Base-by-base conservation (phyloP, 2,888 invertebrate species). In the Tenthredo livida region DNA sequence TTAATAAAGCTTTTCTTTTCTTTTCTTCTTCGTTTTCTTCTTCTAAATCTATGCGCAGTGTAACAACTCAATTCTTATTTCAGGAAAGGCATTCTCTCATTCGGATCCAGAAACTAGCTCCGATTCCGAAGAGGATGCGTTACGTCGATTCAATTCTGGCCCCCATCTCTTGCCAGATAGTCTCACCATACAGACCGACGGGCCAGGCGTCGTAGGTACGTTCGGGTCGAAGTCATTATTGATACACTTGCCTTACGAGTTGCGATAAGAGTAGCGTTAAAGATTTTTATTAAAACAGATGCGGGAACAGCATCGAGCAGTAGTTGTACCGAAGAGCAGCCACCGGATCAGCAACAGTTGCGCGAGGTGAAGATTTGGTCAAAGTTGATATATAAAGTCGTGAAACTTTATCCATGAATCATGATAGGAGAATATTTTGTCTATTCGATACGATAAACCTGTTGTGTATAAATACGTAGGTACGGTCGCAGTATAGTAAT, bases 111-210 rank as follows among this genome's bases (percentile, higher is more conserved):
- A 96, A 87, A 95, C 96, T 5, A 97, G 97, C 88, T 97, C 97
- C 54, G 97, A 97, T 92, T 96, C 97, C 78, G 97, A 97, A 91
- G 96, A 95, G 90, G 96, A 96, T 91, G 95, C 96, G 67, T 94
- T 96, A 87, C 94, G 96, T 86, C 94, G 95, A 80, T 94, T 96
- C 86, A 91, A 91, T 84, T 90, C 91, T 91, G 89, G 89, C 37
- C 87, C 90, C 4, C 92, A 90, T 86, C 90, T 89, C n/a, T 91
- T 91, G 29, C 90, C 91, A 17, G 93, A 93, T 86, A 92, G 91
- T 4, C 88, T 93, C 85, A 93, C 93, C 25, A 91, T 93, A 86
- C 93, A 93, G 87, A 95, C 95, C 0, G 95, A 94, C 90, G 94
- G 92, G 73, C 91, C 92, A 10, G 89, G 90, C 50, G 88, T 90